A percentile compares a stretch with the other conserved stretches of the same genome.
phyloP scores from a whole-genome alignment of 2,113 vertebrate species.

The Ardeotis arabs region DNA sequence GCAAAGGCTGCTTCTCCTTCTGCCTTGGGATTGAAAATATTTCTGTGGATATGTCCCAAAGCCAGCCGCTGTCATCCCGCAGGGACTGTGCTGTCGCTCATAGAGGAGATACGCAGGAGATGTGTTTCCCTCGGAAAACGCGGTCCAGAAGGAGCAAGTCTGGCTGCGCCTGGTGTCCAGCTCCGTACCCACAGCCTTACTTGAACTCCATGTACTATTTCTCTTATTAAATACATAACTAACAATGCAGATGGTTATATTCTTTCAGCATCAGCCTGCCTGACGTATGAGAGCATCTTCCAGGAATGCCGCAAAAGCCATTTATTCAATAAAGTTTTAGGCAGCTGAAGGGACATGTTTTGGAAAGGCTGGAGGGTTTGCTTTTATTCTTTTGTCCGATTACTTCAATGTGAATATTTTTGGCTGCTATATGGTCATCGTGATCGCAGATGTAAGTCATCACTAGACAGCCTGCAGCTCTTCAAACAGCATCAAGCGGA shows the following conservation, averaged over 20 bases:
- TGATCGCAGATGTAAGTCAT: background rate
- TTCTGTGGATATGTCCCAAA: background rate
- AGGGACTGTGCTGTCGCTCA: rapidly evolving
- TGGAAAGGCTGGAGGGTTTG: background rate
- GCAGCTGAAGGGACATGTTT: background rate
- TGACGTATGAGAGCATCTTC: background rate
- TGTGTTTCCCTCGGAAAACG: background rate
- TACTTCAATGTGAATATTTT: background rate
- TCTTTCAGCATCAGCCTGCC: background rate
- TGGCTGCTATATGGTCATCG: background rate
- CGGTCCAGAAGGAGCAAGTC: background rate
- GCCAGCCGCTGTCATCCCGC: background rate
- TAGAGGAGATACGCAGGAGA: background rate
- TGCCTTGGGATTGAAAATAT: background rate
- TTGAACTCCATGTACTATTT: background rate
- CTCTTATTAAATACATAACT: background rate
- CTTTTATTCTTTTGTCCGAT: background rate
- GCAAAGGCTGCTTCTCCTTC: background rate
- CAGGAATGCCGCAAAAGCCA: background rate
- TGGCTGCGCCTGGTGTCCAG: background rate
- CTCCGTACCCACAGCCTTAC: background rate
- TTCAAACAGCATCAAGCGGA: background rate
- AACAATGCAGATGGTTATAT: background rate
- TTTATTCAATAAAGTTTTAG: background rate
- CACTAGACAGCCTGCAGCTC: background rate